Percentiles rank a stretch among this genome's conserved stretches.
phyloP scores from a whole-genome alignment of 2,888 invertebrate species.

The Drepana falcataria region DNA sequence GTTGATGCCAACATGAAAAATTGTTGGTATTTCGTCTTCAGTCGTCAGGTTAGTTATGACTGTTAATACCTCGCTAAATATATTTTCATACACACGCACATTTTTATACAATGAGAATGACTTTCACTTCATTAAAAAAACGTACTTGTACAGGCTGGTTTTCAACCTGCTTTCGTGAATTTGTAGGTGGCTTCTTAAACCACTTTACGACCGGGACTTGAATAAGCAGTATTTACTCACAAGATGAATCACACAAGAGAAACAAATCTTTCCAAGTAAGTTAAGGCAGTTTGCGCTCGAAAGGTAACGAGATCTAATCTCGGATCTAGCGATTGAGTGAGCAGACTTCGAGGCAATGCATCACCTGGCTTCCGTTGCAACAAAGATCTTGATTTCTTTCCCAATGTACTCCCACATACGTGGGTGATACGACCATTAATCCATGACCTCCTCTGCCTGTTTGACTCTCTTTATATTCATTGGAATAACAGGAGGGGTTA shows the following conservation, averaged over 20 bases:
- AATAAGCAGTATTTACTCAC: constrained; percentile 27
- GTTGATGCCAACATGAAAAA: no score
- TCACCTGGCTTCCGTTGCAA: constrained; percentile 74
- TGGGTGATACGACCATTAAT: constrained; percentile 48
- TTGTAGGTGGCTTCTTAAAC: no score
- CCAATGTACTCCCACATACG: constrained; percentile 69
- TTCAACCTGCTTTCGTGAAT: no score
- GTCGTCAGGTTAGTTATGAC: no score
- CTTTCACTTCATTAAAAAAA: no score
- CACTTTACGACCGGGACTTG: no score
- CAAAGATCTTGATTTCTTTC: constrained; percentile 69
- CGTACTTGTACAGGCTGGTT: no score
- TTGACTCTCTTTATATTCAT: constrained; percentile 18
- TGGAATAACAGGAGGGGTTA: constrained; percentile 13
- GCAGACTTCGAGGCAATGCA: constrained; percentile 61
- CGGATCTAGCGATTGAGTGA: constrained; percentile 59
- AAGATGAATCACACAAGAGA: constrained; percentile 44
- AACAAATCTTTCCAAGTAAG: constrained; percentile 44
- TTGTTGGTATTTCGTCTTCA: no score
- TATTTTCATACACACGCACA: no score
- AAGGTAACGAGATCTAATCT: constrained; percentile 67
- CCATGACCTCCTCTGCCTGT: constrained; percentile 33
- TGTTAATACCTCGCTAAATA: no score
- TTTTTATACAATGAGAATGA: no score
- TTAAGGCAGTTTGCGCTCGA: constrained; percentile 56